Evolutionary conservation across 2,888 invertebrate genomes (phyloP), one percentile per base, ranked within the genome.

Genomic region (Halocaridina rubra): DNA sequence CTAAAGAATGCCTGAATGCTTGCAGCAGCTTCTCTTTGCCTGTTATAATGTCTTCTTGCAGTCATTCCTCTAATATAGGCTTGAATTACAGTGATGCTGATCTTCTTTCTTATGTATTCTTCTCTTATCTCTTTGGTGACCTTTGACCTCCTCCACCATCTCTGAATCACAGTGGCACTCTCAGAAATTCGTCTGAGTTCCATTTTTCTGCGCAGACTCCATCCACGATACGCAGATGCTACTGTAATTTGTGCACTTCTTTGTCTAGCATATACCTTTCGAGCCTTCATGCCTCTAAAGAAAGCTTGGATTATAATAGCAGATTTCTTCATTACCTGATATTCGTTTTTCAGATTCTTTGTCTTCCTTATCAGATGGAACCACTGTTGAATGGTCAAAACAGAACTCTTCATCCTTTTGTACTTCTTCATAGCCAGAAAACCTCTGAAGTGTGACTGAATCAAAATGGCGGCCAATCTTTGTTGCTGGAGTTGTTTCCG

Each of bases 1-100:
- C 80, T 29, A n/a, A 32, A 27, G 29, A n/a, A 33, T 3, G 80
- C 72, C 53, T 87, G 87, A 16, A 87, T 27, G n/a, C n/a, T 77
- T 30, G 71, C 69, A 8, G 74, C 71, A 61, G 86, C 86, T 29
- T 24, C 13, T n/a, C 39, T 33, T 19, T 74, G 22, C 22, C 27
- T 39, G 8, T 24, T 7, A 2, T 33, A 19, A 7, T 72, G 22
- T 19, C 46, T 27, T 16, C 77, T 22, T 57, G 29, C 67, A 7
- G 53, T 16, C 22, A 69, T 13, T 33, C 67, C 71, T 7, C 82
- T 67, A 39, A 39, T 67, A 24, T 69, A 30, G 16, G 67, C 29
- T 53, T 82, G 82, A 4, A 82, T 32, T 16, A 61, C 29, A 19
- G 57, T 77, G 19, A 39, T 32, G 27, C 67, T 46, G 5, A n/a